Evolutionary conservation across 2,888 invertebrate species (phyloP).

Genomic region (Smittia sp.): DNA sequence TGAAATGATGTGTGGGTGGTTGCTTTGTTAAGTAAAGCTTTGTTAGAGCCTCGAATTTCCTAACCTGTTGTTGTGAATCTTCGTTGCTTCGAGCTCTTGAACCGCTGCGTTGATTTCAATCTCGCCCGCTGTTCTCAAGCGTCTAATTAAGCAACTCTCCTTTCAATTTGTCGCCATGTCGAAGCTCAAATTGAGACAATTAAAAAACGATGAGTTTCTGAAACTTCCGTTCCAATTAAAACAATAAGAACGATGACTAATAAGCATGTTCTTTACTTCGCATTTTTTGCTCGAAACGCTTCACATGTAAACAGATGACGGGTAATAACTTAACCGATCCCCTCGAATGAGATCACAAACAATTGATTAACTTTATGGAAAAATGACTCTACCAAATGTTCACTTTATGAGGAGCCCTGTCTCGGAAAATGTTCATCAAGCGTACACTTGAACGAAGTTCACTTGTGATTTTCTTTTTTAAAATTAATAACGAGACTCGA

Average conservation of each 20-base stretch:
- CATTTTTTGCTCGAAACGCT: slow-evolving; percentile 20
- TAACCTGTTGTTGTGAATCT: slow-evolving; percentile 16
- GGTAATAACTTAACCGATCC: slow-evolving; percentile 37
- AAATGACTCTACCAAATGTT: slow-evolving; percentile 39
- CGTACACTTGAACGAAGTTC: slow-evolving; percentile 33
- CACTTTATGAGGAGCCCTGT: slow-evolving; percentile 15
- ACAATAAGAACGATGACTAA: slow-evolving; percentile 33
- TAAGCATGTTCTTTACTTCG: slow-evolving; percentile 1
- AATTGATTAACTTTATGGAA: slow-evolving; percentile 35
- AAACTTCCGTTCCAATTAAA: slow-evolving; percentile 38
- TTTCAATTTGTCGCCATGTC: slow-evolving; percentile 1
- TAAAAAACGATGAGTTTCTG: not conserved
- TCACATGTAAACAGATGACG: slow-evolving; percentile 38
- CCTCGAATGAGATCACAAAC: slow-evolving; percentile 32
- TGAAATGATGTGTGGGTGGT: slow-evolving; percentile 30
- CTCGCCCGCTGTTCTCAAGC: not conserved
- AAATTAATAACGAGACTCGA: not conserved
- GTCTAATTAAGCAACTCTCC: not conserved
- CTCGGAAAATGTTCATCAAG: not conserved
- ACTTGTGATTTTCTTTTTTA: slow-evolving; percentile 22
- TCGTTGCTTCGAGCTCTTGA: not conserved
- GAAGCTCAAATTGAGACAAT: slow-evolving; percentile 2
- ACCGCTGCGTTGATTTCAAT: not conserved
- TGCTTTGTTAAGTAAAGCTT: not conserved
- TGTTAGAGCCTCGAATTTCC: not conserved